Conservation (phyloP, 2,113 vertebrate genomes). For the Percina caprodes region DNA sequence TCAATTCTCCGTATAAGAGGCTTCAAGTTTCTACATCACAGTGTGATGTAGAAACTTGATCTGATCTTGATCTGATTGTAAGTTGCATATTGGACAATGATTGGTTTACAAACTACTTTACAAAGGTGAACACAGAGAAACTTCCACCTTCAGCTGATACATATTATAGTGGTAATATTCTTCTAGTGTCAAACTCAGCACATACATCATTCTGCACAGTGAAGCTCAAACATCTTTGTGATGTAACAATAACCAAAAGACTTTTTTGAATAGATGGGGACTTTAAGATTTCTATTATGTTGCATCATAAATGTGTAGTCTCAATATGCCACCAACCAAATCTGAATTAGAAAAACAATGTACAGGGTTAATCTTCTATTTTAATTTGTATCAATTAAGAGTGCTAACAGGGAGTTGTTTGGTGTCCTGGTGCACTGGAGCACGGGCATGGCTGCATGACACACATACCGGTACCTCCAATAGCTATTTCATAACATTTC, state of each 20-base stretch:
- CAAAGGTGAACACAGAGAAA: slow-evolving; percentile 2
- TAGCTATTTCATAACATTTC: slow-evolving; percentile 2
- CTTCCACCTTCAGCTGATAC: not conserved
- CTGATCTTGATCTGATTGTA: not conserved
- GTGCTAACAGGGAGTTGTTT: not conserved
- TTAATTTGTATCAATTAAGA: not conserved
- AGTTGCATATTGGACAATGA: not conserved
- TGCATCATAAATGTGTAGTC: not conserved
- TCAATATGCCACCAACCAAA: not conserved
- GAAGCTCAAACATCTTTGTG: not conserved
- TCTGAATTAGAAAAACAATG: not conserved
- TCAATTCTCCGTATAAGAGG: not conserved
- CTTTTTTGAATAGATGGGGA: not conserved
- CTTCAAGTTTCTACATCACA: not conserved
- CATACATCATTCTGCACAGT: not conserved
- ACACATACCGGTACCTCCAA: slow-evolving; percentile 1
- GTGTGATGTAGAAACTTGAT: too few species aligned
- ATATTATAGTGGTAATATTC: not conserved
- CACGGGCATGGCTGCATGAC: not conserved
- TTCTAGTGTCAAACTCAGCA: not conserved
- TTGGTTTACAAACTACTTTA: not conserved
- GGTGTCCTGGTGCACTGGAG: not conserved
- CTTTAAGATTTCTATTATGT: not conserved
- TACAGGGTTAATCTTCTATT: not conserved
- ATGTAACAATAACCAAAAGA: not conserved